Evolutionary conservation across 2,113 vertebrate genomes (phyloP).

Genomic region (Protobothrops mucrosquamatus): DNA sequence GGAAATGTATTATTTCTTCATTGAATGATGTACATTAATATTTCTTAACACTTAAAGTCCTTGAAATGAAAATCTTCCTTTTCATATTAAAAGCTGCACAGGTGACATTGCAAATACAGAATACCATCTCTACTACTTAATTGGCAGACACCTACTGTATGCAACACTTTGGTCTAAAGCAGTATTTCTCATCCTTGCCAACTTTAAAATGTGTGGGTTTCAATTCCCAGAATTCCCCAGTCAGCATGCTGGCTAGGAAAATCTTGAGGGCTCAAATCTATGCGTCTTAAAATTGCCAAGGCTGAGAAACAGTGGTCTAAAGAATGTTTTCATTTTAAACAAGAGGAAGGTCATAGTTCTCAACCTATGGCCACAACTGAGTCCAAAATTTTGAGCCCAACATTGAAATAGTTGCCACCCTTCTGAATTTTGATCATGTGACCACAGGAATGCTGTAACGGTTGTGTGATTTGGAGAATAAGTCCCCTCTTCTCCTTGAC

Average conservation of each 20-base stretch:
- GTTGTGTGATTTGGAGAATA: not conserved
- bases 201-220: not conserved
- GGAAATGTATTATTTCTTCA: not conserved
- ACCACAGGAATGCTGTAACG: not conserved
- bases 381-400: not conserved
- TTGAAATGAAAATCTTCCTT: not conserved
- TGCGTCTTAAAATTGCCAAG: not conserved
- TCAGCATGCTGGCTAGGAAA: not conserved
- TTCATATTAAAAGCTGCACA: not conserved
- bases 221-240: not conserved
- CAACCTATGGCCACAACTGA: not conserved
- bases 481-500: not conserved
- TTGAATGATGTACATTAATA: not conserved
- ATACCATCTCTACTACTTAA: not conserved
- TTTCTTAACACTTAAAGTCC: not conserved
- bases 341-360: not conserved
- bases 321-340: not conserved
- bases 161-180: not conserved
- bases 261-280: not conserved
- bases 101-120: not conserved
- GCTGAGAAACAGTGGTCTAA: not conserved
- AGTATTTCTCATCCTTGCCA: not conserved
- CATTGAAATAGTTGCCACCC: not conserved
- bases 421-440: not conserved
- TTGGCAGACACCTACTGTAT: not conserved